A percentile compares a stretch with the other conserved stretches of the same genome.
Evolutionary conservation across 2,113 vertebrate species (phyloP).

Genomic region (Hippolais icterina): DNA sequence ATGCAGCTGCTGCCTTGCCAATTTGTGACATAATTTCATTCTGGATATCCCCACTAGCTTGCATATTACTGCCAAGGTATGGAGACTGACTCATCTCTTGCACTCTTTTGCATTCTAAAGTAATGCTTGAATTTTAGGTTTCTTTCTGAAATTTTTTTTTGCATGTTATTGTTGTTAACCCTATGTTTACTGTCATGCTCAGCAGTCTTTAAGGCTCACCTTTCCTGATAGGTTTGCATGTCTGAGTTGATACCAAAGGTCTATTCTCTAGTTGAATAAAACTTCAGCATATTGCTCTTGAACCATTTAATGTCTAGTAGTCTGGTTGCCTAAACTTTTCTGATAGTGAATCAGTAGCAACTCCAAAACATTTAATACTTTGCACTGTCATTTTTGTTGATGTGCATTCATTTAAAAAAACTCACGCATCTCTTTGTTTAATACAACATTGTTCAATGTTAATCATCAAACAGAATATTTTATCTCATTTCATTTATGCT

Average conservation of each 20-base stretch:
- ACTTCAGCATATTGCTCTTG: background rate
- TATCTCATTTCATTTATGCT: background rate
- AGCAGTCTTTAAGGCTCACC: background rate
- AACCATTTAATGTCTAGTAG: background rate
- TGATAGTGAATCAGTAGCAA: background rate
- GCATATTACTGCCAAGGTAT: background rate
- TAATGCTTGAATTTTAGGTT: background rate
- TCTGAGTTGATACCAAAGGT: background rate
- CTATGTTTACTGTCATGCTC: background rate
- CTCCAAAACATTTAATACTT: background rate
- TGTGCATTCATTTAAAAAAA: background rate
- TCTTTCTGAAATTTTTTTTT: background rate
- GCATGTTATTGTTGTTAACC: background rate
- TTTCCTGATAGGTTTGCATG: background rate
- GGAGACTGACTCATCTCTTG: background rate
- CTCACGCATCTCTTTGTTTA: background rate
- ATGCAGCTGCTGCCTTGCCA: background rate
- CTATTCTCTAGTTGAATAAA: background rate
- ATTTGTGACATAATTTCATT: conserved; percentile 16
- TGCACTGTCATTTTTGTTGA: background rate
- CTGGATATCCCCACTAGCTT: background rate
- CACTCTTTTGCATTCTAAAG: background rate
- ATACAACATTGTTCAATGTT: background rate
- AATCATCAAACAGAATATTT: background rate
- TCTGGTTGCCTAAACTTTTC: background rate